Percentiles rank a stretch among this genome's conserved stretches.
Evolutionary conservation across 2,797 vertebrate genomes (phyloP).

Genomic region (Centropyge bicolor): DNA sequence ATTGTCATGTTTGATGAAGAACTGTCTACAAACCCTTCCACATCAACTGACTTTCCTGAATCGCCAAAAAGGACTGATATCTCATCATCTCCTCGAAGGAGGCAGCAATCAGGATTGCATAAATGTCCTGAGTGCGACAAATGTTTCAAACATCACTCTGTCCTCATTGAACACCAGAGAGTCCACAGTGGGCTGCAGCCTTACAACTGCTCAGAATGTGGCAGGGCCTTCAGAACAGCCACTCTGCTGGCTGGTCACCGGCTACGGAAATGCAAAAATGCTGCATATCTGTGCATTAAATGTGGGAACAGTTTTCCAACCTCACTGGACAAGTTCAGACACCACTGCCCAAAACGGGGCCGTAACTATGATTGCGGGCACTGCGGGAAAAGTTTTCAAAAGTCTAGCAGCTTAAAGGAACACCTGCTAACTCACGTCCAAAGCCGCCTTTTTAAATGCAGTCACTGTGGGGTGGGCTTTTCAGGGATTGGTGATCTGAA

Average conservation of each 20-base stretch:
- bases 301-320: constrained; percentile 83
- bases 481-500: constrained; percentile 82
- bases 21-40: constrained; percentile 81
- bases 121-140: constrained; percentile 80
- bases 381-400: constrained; percentile 80
- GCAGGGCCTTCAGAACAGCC: constrained; percentile 81
- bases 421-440: constrained; percentile 80
- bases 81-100: constrained; percentile 59
- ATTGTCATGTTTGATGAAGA: constrained; percentile 84
- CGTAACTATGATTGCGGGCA: constrained; percentile 73
- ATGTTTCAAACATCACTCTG: constrained; percentile 81
- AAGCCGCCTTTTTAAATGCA: constrained; percentile 83
- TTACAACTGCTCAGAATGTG: constrained; percentile 83
- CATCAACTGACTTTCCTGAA: constrained; percentile 76
- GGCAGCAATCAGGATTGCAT: constrained; percentile 69
- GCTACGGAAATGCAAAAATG: constrained; percentile 82
- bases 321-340: constrained; percentile 82
- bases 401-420: constrained; percentile 80
- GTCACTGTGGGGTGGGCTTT: constrained; percentile 80
- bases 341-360: constrained; percentile 79
- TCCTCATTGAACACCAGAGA: constrained; percentile 79
- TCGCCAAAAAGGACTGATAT: constrained; percentile 71
- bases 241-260: constrained; percentile 81
- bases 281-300: constrained; percentile 83
- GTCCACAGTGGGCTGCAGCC: constrained; percentile 81